Conservation (phyloP, 2,113 vertebrate species). For the Turdus rufiventris region DNA sequence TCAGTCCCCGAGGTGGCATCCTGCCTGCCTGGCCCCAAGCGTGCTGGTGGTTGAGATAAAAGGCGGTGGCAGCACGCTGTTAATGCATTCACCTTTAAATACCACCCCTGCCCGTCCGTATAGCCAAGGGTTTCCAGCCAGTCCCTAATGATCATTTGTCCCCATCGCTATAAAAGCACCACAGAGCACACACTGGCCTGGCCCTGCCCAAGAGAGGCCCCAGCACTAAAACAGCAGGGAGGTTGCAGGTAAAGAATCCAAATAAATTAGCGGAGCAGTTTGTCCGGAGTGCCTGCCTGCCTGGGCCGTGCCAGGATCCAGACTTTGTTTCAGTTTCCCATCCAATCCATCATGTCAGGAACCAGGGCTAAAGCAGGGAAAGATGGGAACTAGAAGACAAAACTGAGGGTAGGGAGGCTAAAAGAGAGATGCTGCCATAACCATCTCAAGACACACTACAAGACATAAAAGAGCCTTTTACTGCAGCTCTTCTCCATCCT, state of each 20-base stretch:
- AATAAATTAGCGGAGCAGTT: background rate
- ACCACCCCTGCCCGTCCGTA: background rate
- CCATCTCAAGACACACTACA: background rate
- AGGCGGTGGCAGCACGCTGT: background rate
- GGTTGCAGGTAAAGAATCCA: slow-evolving; percentile 32
- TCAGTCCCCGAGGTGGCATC: background rate
- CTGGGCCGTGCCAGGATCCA: background rate
- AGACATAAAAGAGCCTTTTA: background rate
- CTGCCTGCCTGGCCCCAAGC: background rate
- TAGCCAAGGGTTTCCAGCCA: background rate
- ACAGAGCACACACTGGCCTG: background rate
- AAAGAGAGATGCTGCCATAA: background rate
- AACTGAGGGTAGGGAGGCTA: background rate
- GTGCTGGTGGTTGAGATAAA: background rate
- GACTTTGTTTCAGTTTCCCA: background rate
- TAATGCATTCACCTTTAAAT: slow-evolving; percentile 8
- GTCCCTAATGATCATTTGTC: slow-evolving; percentile 7
- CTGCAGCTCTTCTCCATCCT: background rate
- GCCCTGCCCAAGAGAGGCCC: slow-evolving; percentile 20
- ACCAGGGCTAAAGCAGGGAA: background rate
- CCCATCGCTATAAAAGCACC: slow-evolving; percentile 15
- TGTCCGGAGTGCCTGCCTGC: background rate
- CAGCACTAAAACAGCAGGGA: slow-evolving; percentile 29
- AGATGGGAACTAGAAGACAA: background rate
- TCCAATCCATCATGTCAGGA: background rate